A percentile compares a stretch with the other conserved stretches of the same genome.
phyloP scores from a whole-genome alignment of 2,113 vertebrate genomes.

The Aphelocoma coerulescens region DNA sequence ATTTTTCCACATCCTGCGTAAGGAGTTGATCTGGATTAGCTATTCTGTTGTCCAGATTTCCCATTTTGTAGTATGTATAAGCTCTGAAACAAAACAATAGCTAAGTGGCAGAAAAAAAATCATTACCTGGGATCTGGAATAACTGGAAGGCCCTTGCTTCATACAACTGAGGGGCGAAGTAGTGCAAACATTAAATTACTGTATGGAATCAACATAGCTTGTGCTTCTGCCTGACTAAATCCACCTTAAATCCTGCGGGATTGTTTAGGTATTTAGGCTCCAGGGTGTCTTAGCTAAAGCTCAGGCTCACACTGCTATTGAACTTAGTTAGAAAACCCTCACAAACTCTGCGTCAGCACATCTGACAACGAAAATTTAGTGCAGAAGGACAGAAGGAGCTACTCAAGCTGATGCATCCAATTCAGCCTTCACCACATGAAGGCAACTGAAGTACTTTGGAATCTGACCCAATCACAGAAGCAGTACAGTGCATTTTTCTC shows the following conservation, averaged over 20 bases:
- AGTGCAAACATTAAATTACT: not conserved
- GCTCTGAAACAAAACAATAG: slow-evolving; percentile 74
- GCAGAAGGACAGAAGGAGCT: not conserved
- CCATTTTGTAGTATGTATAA: slow-evolving; percentile 98
- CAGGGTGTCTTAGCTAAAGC: not conserved
- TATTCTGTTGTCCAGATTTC: slow-evolving; percentile 97
- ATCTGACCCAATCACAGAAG: not conserved
- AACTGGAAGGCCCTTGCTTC: not conserved
- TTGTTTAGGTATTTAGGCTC: not conserved
- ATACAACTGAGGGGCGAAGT: not conserved
- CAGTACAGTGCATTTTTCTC: not conserved
- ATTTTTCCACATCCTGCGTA: slow-evolving; percentile 96
- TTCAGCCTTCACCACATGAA: not conserved
- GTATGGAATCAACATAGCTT: not conserved
- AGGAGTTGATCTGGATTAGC: slow-evolving; percentile 96
- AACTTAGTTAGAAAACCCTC: not conserved
- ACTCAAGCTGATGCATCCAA: not conserved
- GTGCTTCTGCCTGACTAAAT: not conserved
- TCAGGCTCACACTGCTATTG: not conserved
- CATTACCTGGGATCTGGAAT: not conserved
- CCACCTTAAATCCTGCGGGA: not conserved
- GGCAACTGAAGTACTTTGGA: not conserved
- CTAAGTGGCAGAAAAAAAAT: not conserved
- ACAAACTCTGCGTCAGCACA: not conserved
- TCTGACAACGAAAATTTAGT: not conserved